Percentiles rank a stretch among this genome's conserved stretches.
These are phyloP conservation scores for Henicopernis longicauda DNA, from an alignment of 2,113 vertebrate species.

Conservation along the genomic window DNA sequence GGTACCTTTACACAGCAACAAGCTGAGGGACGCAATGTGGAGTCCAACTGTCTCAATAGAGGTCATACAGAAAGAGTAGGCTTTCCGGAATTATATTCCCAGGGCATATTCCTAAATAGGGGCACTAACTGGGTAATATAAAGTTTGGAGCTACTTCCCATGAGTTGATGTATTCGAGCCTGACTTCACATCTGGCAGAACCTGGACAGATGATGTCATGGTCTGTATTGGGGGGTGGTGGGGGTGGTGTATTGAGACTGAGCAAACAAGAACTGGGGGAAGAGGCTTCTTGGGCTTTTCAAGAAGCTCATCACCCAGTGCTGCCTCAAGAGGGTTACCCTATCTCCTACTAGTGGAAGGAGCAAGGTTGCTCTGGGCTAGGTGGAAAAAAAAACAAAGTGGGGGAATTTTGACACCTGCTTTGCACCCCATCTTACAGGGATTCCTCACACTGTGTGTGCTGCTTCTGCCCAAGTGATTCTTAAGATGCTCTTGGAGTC, in stretches of 20 bases:
- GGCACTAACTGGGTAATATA: neutral
- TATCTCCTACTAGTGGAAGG: neutral
- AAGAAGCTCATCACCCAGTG: neutral
- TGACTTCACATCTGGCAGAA: neutral
- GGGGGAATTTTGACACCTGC: neutral
- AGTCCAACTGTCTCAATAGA: neutral
- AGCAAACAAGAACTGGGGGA: neutral
- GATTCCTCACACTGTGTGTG: neutral
- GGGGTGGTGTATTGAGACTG: neutral
- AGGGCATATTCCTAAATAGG: neutral
- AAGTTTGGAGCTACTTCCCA: neutral
- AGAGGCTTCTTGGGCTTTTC: neutral
- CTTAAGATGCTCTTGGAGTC: neutral
- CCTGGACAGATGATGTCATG: neutral
- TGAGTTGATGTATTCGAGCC: neutral
- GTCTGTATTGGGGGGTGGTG: neutral
- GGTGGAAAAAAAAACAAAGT: neutral
- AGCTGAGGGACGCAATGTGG: neutral
- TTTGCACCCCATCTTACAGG: neutral
- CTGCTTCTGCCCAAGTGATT: neutral
- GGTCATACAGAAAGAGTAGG: neutral
- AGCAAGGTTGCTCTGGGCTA: neutral
- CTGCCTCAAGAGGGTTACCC: neutral
- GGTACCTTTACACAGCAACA: neutral
- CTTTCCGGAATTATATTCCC: neutral